Evolutionary conservation across 2,113 vertebrate species (phyloP).

Genomic region (Leucosticte australis): DNA sequence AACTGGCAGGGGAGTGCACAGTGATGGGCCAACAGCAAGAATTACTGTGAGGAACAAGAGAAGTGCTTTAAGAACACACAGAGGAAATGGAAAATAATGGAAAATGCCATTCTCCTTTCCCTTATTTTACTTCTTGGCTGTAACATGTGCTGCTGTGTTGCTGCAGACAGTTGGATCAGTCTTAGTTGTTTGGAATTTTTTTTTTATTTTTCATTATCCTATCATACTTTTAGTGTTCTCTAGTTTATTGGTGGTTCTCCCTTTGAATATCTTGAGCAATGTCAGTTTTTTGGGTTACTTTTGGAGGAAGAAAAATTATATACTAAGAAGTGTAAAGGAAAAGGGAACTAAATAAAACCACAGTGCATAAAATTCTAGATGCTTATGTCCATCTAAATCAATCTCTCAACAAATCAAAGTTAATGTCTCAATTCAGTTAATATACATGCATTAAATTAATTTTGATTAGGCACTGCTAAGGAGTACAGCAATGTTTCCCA

Average conservation of each 20-base stretch:
- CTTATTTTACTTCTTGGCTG: neutral
- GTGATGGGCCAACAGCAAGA: neutral
- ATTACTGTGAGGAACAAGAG: neutral
- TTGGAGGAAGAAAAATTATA: fast-evolving
- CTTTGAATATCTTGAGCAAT: neutral
- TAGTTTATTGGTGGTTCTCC: neutral
- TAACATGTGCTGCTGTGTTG: neutral
- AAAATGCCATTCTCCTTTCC: neutral
- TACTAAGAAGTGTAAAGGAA: neutral
- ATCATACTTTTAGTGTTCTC: neutral
- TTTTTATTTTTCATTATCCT: neutral
- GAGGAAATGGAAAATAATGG: neutral
- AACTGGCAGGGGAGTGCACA: neutral
- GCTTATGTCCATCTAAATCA: neutral
- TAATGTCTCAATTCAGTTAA: neutral
- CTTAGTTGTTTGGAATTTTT: neutral
- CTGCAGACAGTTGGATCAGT: neutral
- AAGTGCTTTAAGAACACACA: neutral
- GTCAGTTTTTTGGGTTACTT: neutral
- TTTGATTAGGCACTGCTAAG: neutral
- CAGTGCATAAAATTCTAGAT: neutral
- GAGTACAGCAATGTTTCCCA: neutral
- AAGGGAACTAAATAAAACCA: neutral
- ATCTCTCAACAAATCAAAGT: neutral
- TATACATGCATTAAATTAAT: neutral